A percentile compares a stretch with the other conserved stretches of the same genome.
Evolutionary conservation across 1,140 invertebrate species (phyloP).

Genomic region (Sitobion miscanthi): DNA sequence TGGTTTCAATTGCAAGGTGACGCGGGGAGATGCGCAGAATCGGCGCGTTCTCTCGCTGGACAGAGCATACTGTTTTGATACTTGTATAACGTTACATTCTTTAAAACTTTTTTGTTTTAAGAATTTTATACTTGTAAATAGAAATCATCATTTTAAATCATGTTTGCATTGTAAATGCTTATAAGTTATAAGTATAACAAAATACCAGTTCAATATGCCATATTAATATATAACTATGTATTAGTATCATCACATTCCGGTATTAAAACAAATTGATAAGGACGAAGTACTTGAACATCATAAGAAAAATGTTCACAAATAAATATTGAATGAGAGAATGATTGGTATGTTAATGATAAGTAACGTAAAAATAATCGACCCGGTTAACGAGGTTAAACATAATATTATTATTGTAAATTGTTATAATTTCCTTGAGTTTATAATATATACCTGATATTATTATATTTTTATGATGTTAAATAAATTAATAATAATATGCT

Average conservation of each 20-base stretch:
- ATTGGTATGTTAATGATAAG: no score
- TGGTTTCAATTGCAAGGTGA: no score
- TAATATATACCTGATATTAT: neutral
- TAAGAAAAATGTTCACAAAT: neutral
- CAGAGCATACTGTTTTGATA: no score
- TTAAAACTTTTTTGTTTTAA: neutral
- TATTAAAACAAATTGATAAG: neutral
- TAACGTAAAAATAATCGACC: neutral
- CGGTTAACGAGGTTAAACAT: neutral
- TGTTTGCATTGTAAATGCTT: neutral
- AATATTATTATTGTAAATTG: no score
- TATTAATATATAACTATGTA: neutral
- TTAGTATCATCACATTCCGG: no score
- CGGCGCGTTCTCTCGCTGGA: no score
- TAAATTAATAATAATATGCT: neutral
- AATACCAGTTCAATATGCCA: neutral
- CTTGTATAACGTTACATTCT: no score
- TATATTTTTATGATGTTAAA: neutral
- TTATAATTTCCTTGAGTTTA: neutral
- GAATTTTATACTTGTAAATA: neutral
- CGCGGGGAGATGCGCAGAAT: no score
- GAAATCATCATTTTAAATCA: neutral
- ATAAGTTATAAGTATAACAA: neutral
- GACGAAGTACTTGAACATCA: neutral
- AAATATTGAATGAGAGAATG: neutral